Evolutionary conservation across 2,797 vertebrate species (phyloP).

Genomic region (Sitta carolinensis): DNA sequence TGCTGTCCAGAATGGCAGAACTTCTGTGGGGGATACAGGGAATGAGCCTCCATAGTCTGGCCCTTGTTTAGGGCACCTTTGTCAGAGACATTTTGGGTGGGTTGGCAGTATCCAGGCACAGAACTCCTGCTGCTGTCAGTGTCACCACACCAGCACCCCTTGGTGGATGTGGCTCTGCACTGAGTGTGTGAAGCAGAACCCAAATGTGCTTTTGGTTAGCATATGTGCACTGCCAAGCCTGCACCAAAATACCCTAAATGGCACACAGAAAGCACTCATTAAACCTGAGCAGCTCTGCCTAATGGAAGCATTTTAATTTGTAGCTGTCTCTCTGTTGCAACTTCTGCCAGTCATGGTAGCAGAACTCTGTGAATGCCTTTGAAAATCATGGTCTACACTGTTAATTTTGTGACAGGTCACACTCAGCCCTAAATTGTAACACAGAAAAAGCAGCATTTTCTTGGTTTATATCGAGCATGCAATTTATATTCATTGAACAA

Average conservation of each 20-base stretch:
- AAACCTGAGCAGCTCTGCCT: neutral
- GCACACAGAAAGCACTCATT: neutral
- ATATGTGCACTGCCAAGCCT: neutral
- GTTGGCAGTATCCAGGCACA: neutral
- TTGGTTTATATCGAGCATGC: neutral
- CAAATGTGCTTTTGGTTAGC: neutral
- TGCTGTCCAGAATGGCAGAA: neutral
- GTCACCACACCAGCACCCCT: neutral
- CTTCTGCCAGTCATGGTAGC: neutral
- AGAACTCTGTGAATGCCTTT: neutral
- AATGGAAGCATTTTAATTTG: neutral
- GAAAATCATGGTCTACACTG: neutral
- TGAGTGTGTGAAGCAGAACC: neutral
- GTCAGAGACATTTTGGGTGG: rapidly evolving
- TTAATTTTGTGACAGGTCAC: conserved; percentile 11
- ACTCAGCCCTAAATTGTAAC: neutral
- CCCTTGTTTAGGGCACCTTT: neutral
- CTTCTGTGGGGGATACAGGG: neutral
- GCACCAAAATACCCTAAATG: neutral
- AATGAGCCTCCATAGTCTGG: neutral
- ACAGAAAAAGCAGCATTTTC: neutral
- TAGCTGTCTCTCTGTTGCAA: neutral
- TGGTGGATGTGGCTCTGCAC: neutral
- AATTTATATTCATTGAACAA: conserved; percentile 50
- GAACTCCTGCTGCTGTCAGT: neutral